A percentile compares a stretch with the other conserved stretches of the same genome.
Evolutionary conservation across 92 coral and sea anemone species (phyloP).

Genomic region (Porites rus): DNA sequence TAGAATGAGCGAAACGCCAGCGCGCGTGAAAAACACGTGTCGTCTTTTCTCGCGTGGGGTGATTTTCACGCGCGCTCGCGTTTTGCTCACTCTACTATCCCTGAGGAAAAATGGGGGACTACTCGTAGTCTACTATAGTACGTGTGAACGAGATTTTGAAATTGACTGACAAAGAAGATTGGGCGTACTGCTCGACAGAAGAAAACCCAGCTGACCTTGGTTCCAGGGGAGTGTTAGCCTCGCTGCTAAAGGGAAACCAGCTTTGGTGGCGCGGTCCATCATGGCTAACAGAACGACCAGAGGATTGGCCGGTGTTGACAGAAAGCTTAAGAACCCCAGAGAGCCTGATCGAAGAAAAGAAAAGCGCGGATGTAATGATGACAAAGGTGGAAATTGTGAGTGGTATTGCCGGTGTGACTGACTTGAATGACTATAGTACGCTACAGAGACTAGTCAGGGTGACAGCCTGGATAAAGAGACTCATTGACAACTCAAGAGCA

Average conservation of each 20-base stretch:
- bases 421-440: conserved; percentile 34
- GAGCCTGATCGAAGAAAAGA: conserved; percentile 40
- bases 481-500: conserved; percentile 28
- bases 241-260: conserved; percentile 34
- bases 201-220: conserved; percentile 47
- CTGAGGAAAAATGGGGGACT: no score
- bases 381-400: neutral
- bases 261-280: conserved; percentile 54
- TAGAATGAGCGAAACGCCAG: no score
- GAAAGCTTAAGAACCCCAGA: conserved; percentile 10
- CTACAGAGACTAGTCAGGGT: conserved; percentile 16
- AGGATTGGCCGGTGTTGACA: conserved; percentile 25
- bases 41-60: no score
- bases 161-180: no score
- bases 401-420: conserved; percentile 28
- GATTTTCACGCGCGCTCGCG: no score
- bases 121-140: no score
- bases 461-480: conserved; percentile 46
- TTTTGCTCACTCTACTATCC: no score
- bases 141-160: no score
- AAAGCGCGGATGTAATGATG: neutral
- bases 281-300: conserved; percentile 26
- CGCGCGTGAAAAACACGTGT: no score
- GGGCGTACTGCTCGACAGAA: no score
- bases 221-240: conserved; percentile 52